A percentile compares a stretch with the other conserved stretches of the same genome.
Conservation (phyloP, 2,113 vertebrate genomes). For the Odontophorus gujanensis region DNA sequence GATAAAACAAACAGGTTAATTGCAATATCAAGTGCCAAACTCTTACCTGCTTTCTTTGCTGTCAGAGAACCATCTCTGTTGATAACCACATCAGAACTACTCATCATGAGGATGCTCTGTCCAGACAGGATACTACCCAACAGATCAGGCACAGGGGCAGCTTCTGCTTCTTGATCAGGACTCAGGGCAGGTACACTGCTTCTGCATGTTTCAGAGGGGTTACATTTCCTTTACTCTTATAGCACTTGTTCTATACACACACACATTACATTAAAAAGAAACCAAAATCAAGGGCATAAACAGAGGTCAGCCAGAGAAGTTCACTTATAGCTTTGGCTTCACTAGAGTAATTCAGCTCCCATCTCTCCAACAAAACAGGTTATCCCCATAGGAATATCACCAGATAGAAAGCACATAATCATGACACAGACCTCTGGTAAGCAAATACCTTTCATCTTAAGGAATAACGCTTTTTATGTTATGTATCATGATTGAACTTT, state of each 20-base stretch:
- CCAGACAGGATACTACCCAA: conserved; percentile 92
- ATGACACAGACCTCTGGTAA: not conserved
- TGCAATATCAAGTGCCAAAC: not conserved
- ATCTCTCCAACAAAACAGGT: not conserved
- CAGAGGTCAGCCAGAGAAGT: not conserved
- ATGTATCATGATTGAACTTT: not conserved
- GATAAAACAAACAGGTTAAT: not conserved
- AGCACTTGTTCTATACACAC: conserved; percentile 46
- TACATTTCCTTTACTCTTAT: conserved; percentile 57
- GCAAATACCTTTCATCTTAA: not conserved
- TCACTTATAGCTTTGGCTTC: not conserved
- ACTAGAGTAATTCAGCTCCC: not conserved
- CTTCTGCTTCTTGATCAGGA: conserved; percentile 75
- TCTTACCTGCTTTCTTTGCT: conserved; percentile 82
- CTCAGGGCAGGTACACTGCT: conserved; percentile 63
- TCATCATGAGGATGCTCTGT: conserved; percentile 95
- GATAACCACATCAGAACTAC: conserved; percentile 89
- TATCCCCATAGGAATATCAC: not conserved
- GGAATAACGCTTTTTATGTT: not conserved
- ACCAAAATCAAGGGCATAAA: conserved; percentile 27
- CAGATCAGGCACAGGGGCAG: conserved; percentile 89
- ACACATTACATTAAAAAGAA: conserved; percentile 43
- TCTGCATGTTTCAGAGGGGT: conserved; percentile 70
- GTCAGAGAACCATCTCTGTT: conserved; percentile 94
- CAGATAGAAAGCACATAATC: not conserved